A percentile compares a stretch with the other conserved stretches of the same genome.
Conservation (phyloP, 2,888 invertebrate genomes). For the Phanerotoma sp. region DNA sequence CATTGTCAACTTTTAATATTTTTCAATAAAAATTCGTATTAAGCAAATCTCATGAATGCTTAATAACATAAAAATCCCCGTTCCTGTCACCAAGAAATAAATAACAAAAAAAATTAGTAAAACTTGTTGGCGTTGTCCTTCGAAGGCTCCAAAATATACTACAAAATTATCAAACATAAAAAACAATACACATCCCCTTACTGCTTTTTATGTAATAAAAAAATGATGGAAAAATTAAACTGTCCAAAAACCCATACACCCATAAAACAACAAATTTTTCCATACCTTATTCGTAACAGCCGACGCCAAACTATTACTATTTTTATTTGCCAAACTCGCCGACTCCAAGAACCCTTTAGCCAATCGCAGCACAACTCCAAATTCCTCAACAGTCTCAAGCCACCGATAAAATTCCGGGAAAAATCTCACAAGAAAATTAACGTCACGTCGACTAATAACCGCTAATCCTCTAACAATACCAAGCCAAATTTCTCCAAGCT, state of each 20-base stretch:
- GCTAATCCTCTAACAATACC: constrained; percentile 64
- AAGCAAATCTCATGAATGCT: no score
- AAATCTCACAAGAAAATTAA: constrained; percentile 61
- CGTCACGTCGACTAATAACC: constrained; percentile 63
- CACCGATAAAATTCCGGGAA: constrained; percentile 65
- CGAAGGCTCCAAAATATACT: no score
- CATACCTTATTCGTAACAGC: constrained; percentile 61
- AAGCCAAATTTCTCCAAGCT: constrained; percentile 64
- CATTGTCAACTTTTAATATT: no score
- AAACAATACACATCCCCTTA: no score
- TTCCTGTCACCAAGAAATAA: no score
- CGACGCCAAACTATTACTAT: constrained; percentile 54
- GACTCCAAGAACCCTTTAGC: constrained; percentile 48
- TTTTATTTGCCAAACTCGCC: constrained; percentile 45
- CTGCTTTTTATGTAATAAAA: no score
- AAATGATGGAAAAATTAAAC: no score
- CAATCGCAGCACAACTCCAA: constrained; percentile 41
- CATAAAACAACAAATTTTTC: constrained; percentile 20
- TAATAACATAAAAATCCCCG: no score
- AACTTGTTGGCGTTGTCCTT: no score
- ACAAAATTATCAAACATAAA: no score
- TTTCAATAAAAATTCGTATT: no score
- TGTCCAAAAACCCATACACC: neutral
- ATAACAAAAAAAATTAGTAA: no score
- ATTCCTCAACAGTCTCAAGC: constrained; percentile 45